Conservation (phyloP, 2,113 vertebrate genomes). For the Pelvicachromis taeniatus region DNA sequence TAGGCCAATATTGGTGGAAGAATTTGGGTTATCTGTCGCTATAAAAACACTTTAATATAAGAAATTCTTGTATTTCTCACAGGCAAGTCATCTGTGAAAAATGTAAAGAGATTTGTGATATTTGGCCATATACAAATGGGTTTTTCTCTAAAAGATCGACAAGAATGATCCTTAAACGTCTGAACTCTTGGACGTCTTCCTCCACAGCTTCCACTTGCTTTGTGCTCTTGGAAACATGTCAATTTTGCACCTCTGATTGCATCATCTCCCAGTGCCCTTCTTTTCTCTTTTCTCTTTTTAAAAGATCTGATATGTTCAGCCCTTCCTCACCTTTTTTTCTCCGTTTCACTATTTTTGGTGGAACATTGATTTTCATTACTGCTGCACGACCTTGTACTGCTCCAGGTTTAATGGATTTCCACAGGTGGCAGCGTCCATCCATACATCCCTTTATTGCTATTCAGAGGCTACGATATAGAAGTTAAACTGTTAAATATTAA, state of each 20-base stretch:
- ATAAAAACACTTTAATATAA: neutral
- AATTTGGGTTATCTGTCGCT: neutral
- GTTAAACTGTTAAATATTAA: neutral
- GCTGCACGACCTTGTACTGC: neutral
- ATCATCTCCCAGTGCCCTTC: neutral
- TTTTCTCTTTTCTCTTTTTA: neutral
- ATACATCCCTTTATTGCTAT: neutral
- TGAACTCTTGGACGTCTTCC: no score
- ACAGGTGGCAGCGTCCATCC: neutral
- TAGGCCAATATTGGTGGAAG: neutral
- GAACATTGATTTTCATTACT: neutral
- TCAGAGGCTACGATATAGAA: neutral
- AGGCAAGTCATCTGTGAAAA: neutral
- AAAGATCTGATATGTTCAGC: neutral
- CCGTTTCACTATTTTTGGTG: neutral
- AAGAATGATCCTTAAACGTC: neutral
- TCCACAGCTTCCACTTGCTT: neutral
- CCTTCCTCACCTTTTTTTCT: neutral
- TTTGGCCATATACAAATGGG: neutral
- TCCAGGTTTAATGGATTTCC: neutral
- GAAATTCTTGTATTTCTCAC: accelerated
- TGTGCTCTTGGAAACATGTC: neutral
- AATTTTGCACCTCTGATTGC: neutral
- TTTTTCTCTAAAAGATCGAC: neutral
- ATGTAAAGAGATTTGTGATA: neutral